These are phyloP conservation scores for Brienomyrus brachyistius DNA, from an alignment of 2,113 vertebrate species.

Conservation along the genomic window DNA sequence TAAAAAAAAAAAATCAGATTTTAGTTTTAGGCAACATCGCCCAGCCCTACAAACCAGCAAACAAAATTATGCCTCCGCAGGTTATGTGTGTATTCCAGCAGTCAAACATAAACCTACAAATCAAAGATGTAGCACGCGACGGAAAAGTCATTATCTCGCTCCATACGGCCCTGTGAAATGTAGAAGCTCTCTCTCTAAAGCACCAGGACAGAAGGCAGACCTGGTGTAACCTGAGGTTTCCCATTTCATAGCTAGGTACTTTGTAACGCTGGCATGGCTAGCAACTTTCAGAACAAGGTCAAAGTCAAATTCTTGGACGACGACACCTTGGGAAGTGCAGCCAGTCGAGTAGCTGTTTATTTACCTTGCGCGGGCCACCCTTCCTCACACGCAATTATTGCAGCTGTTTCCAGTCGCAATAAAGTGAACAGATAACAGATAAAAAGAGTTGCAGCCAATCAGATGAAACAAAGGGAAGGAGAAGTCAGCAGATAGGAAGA, in stretches of 20 bases:
- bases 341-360: neutral
- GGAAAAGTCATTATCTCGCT: neutral
- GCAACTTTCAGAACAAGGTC: neutral
- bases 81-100: neutral
- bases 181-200: neutral
- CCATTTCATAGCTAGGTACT: neutral
- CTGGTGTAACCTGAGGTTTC: neutral
- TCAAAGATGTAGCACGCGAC: neutral
- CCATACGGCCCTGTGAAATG: neutral
- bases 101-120: neutral
- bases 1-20: too few relatives aligned
- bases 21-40: too few relatives aligned
- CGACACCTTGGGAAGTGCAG: neutral
- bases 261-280: neutral
- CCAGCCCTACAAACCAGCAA: neutral
- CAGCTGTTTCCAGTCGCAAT: neutral
- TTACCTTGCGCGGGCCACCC: neutral
- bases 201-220: neutral
- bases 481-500: neutral
- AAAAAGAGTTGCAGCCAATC: neutral
- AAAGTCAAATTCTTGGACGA: neutral
- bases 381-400: slow-evolving; percentile 11
- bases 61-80: neutral
- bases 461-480: neutral
- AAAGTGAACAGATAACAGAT: neutral